Percentiles rank a stretch among this genome's conserved stretches.
Evolutionary conservation across 1,140 invertebrate species (phyloP).

Genomic region (Carposina sasakii): DNA sequence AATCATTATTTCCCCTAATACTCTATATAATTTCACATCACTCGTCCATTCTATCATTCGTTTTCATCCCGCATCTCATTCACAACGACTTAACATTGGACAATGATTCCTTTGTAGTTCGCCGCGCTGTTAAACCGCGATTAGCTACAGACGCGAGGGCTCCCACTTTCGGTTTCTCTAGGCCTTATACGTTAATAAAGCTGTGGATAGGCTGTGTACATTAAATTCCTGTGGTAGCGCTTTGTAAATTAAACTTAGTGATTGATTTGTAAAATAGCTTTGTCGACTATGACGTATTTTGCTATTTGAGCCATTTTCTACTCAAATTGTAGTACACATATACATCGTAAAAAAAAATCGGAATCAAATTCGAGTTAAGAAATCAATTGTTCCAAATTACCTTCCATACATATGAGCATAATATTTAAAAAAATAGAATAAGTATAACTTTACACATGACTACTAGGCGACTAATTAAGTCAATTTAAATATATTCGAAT

Average conservation of each 20-base stretch:
- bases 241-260: background rate
- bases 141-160: slow-evolving; percentile 54
- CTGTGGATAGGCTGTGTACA: background rate
- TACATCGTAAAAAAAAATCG: background rate
- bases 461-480: no score
- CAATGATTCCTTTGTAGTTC: slow-evolving; percentile 38
- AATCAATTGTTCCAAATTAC: no score
- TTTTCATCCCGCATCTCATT: no score
- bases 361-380: background rate
- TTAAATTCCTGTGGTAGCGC: background rate
- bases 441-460: no score
- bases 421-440: no score
- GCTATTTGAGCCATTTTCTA: background rate
- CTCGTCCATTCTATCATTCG: no score
- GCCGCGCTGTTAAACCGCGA: slow-evolving; percentile 65
- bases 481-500: no score
- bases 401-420: no score
- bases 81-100: no score
- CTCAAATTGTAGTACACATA: background rate
- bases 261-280: slow-evolving; percentile 3
- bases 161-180: slow-evolving; percentile 62
- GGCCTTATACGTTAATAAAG: background rate
- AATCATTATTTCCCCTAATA: no score
- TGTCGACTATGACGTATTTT: background rate
- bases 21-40: no score